Conservation (phyloP, 2,888 invertebrate genomes). For the Apodemia mormo region DNA sequence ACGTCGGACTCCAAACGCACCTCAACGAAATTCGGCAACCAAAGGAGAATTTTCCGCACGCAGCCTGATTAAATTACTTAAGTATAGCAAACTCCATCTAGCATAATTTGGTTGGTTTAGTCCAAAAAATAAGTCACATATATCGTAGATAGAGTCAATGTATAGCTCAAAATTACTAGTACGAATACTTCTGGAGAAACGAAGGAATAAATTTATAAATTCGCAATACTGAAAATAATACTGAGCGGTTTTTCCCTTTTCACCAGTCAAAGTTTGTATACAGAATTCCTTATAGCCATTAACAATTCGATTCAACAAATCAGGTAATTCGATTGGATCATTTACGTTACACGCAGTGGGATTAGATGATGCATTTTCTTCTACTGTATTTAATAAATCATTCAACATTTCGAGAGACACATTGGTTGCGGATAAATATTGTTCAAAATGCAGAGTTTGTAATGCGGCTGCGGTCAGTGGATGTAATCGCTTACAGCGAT, state of each 20-base stretch:
- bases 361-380: conserved; percentile 30
- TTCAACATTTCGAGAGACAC: conserved; percentile 2
- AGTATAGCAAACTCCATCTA: conserved; percentile 34
- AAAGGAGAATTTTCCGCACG: conserved; percentile 35
- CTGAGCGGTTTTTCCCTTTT: conserved; percentile 38
- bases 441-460: conserved; percentile 46
- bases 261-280: conserved; percentile 34
- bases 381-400: conserved; percentile 35
- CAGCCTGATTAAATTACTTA: conserved; percentile 38
- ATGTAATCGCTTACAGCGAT: conserved; percentile 50
- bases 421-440: conserved; percentile 39
- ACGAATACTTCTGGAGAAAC: conserved; percentile 40
- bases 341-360: conserved; percentile 29
- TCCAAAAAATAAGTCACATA: conserved; percentile 39
- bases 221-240: conserved; percentile 35
- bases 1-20: conserved; percentile 41
- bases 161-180: conserved; percentile 43
- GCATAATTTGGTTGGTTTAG: conserved; percentile 34
- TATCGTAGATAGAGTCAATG: conserved; percentile 38
- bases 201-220: conserved; percentile 30
- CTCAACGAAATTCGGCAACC: conserved; percentile 35
- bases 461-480: conserved; percentile 42
- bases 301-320: conserved; percentile 34
- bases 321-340: conserved; percentile 39
- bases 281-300: conserved; percentile 39